Conservation (phyloP, 2,113 vertebrate species). For the Tringa solitaria region DNA sequence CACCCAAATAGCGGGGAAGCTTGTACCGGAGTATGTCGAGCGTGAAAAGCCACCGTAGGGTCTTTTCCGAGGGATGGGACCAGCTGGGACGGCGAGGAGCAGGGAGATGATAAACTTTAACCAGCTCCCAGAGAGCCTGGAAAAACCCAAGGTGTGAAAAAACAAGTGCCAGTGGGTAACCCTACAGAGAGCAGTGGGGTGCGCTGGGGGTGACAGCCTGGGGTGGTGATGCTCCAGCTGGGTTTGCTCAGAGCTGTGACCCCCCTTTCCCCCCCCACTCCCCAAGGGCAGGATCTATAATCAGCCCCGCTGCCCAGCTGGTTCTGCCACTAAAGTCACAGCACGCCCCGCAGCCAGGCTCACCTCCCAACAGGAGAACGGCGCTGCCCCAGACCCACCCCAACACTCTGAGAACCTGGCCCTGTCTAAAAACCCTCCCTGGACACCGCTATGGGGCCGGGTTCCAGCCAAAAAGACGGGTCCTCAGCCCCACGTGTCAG, state of each 20-base stretch:
- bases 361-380: not conserved
- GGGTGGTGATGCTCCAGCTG: not conserved
- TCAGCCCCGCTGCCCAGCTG: not conserved
- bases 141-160: not conserved
- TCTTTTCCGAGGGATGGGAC: not conserved
- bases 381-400: not conserved
- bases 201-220: not conserved
- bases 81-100: fast-evolving
- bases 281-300: not conserved
- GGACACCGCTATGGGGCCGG: not conserved
- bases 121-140: not conserved
- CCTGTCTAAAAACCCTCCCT: not conserved
- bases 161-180: not conserved
- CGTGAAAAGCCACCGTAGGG: not conserved
- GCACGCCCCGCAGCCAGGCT: not conserved
- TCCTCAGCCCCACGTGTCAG: not conserved
- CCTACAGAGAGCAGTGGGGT: not conserved
- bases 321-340: not conserved
- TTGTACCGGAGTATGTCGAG: fast-evolving
- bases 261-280: too few relatives aligned
- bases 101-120: conserved; percentile 36
- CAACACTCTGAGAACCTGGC: not conserved
- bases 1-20: not conserved
- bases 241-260: not conserved
- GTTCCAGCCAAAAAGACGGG: not conserved